These are phyloP conservation scores for Porites cylindrica DNA, from an alignment of 92 coral and sea anemone genomes.

Conservation along the genomic window DNA sequence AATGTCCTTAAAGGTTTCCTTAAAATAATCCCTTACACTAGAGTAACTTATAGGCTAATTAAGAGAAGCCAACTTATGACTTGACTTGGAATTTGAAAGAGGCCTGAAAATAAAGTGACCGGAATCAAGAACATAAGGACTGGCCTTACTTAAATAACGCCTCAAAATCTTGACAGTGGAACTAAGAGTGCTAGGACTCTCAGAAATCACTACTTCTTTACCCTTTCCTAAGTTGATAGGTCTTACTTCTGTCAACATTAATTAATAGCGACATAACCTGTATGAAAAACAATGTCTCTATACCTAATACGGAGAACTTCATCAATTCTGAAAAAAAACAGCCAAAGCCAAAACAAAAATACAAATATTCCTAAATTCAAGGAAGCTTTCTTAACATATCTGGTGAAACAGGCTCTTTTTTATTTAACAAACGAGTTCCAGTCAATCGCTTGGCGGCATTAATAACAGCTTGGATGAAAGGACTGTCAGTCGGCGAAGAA, in stretches of 20 bases:
- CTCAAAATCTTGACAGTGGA: background rate
- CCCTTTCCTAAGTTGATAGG: background rate
- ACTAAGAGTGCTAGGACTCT: background rate
- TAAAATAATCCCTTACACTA: background rate
- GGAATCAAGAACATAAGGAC: background rate
- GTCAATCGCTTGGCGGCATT: background rate
- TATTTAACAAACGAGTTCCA: background rate
- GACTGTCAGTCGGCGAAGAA: conserved; percentile 47
- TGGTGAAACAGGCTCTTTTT: background rate
- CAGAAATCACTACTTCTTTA: conserved; percentile 11
- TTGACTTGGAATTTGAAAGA: too few species aligned
- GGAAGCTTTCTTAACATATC: background rate
- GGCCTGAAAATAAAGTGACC: background rate
- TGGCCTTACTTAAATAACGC: background rate
- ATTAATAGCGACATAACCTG: background rate
- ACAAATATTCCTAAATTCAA: background rate
- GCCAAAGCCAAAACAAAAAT: background rate
- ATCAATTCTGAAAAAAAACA: background rate
- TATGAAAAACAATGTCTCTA: background rate
- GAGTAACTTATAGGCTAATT: background rate
- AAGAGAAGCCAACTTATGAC: background rate
- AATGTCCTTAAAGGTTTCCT: background rate
- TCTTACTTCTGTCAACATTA: background rate
- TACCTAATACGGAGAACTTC: background rate
- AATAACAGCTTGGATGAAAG: background rate